Evolutionary conservation across 2,888 invertebrate species (phyloP).

Genomic region (Tinea pellionella): DNA sequence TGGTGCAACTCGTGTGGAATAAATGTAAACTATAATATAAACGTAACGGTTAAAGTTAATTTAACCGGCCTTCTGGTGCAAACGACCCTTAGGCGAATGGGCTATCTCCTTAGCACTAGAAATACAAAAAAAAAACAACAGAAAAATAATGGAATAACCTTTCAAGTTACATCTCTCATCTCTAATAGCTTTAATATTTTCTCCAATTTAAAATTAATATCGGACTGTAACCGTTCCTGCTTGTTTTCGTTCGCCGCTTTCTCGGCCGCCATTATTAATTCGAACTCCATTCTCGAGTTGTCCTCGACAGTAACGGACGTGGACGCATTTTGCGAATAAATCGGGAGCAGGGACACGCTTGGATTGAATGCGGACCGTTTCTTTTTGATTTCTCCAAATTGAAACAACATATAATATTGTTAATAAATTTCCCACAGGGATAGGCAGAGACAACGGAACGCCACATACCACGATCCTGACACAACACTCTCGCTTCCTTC

Average conservation of each 20-base stretch:
- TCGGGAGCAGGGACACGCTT: not conserved
- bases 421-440: too few species aligned
- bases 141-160: slow-evolving; percentile 2
- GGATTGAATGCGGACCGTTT: not conserved
- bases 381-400: not conserved
- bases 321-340: not conserved
- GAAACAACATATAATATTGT: too few species aligned
- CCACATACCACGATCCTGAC: too few species aligned
- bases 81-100: too few species aligned
- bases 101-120: too few species aligned
- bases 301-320: not conserved
- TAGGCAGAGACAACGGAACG: too few species aligned
- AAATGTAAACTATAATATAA: too few species aligned
- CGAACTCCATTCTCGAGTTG: not conserved
- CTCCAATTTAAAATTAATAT: slow-evolving; percentile 29
- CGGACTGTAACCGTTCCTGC: slow-evolving; percentile 25
- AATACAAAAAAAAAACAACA: too few species aligned
- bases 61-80: too few species aligned
- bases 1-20: too few species aligned
- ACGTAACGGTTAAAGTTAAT: too few species aligned
- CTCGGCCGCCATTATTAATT: not conserved
- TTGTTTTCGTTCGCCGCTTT: not conserved
- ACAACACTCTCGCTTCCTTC: too few species aligned
- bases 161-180: slow-evolving; percentile 34
- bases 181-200: slow-evolving; percentile 45